These are phyloP conservation scores for Colistium nudipinnis DNA, from an alignment of 2,113 vertebrate genomes.

Conservation along the genomic window DNA sequence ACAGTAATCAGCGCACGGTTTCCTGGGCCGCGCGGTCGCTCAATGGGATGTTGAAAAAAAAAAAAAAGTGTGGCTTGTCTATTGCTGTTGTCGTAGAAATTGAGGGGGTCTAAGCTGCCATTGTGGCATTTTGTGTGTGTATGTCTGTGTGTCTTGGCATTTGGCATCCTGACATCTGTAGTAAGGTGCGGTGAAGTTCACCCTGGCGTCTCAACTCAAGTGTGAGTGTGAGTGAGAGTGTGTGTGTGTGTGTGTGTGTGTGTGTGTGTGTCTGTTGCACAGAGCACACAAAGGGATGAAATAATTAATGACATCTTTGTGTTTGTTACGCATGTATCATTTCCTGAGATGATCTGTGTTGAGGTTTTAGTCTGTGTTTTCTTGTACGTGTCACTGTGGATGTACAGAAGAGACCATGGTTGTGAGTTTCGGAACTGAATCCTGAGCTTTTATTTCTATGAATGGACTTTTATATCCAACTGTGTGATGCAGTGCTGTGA, in stretches of 20 bases:
- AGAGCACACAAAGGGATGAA: constrained; percentile 14
- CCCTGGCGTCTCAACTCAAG: no score
- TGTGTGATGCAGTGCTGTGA: not conserved
- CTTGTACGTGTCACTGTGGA: not conserved
- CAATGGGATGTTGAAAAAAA: constrained; percentile 47
- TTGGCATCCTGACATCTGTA: not conserved
- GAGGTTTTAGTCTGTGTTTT: not conserved
- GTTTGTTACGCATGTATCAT: constrained; percentile 2
- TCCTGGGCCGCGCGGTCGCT: constrained; percentile 23
- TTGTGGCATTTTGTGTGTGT: constrained; percentile 6
- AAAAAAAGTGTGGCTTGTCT: constrained; percentile 29
- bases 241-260: not conserved
- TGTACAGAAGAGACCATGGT: not conserved
- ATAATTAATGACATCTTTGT: constrained; percentile 8
- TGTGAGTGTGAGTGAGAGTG: not conserved
- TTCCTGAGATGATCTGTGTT: not conserved
- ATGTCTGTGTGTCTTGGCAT: not conserved
- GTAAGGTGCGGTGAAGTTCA: constrained; percentile 25
- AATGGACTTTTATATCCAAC: not conserved
- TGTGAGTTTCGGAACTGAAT: not conserved
- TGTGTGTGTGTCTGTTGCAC: not conserved
- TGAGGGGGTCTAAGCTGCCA: constrained; percentile 3
- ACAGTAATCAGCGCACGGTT: constrained; percentile 40
- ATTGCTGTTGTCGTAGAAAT: constrained; percentile 35
- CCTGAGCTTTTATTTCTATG: not conserved